These are phyloP conservation scores for Phylloscopus collybita DNA, from an alignment of 2,797 vertebrate genomes.

Conservation along the genomic window DNA sequence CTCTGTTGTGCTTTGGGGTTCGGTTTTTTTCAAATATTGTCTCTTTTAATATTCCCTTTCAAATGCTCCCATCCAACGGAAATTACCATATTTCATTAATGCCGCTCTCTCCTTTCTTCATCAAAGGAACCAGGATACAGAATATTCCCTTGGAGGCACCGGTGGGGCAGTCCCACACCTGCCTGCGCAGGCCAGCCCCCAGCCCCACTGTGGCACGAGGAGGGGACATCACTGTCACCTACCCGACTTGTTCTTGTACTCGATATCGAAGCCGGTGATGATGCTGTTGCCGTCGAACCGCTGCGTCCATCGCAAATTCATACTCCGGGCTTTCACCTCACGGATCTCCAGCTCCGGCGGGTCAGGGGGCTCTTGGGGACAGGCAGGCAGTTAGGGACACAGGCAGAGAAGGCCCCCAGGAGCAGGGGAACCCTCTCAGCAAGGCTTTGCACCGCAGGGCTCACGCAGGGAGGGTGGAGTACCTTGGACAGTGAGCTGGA, in stretches of 20 bases:
- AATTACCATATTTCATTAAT: conserved; percentile 73
- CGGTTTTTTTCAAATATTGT: conserved; percentile 15
- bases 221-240: neutral
- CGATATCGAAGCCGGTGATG: conserved; percentile 97
- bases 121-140: conserved; percentile 64
- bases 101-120: conserved; percentile 65
- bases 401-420: neutral
- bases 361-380: conserved; percentile 89
- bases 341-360: conserved; percentile 95
- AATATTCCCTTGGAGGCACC: neutral
- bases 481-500: conserved; percentile 99
- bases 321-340: conserved; percentile 97
- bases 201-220: accelerated
- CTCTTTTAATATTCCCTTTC: conserved; percentile 76
- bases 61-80: conserved; percentile 52
- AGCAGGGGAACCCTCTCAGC: accelerated
- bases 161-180: neutral
- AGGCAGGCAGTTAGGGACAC: neutral
- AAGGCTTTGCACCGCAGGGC: accelerated
- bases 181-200: neutral
- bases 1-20: accelerated
- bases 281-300: conserved; percentile 98
- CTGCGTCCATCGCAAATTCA: conserved; percentile 97
- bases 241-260: conserved; percentile 99
- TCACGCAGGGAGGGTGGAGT: accelerated